Base-by-base conservation (phyloP, 2,113 vertebrate genomes). In the Phyllopteryx taeniolatus region DNA sequence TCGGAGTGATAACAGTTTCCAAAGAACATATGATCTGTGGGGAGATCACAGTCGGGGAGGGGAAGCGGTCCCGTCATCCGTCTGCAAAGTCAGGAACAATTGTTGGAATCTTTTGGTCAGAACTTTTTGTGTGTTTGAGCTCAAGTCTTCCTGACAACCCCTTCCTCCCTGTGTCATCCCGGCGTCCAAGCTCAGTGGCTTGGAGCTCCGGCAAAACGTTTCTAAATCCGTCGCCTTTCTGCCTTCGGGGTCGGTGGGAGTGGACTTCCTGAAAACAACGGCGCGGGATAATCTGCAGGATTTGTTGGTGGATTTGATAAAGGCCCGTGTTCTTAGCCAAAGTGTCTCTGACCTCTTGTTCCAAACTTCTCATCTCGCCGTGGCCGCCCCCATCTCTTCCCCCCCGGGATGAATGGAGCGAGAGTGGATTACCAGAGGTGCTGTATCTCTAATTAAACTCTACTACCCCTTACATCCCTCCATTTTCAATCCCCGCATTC, bases 1-100 rank as follows among this genome's bases (percentile, higher is more conserved):
- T 89, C 87, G 87, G 76, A 87, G 67, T 73, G 80, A 83, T 81
- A 80, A 83, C 80, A 73, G 76, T 81, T 82, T 91, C 91, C 90
- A 91, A 92, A 87, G 84, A 79, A 92, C 81, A 93, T 91, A 92
- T 89, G 87, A 87, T 90, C 84, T 80, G 75, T 90, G 87, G 85
- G 91, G 87, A 85, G 85, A 88, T 90, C 89, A 76, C 85, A 82
- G 79, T 83, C 79, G 87, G 79, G 90, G 87, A 79, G 82, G 86
- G 81, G 90, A 87, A 78, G 67, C 82, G 53, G 78, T 43, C 76
- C 85, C 74, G 81, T 84, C 81, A 66, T 85, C 82, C 80, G 61
- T 77, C 76, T 91, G 89, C 87, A 90, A 71, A 90, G 85, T 87
- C 88, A 75, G 75, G 78, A 87, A 90, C 78, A 73, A 90, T 85